Evolutionary conservation across 2,888 invertebrate genomes (phyloP).

Genomic region (Halocaridina rubra): DNA sequence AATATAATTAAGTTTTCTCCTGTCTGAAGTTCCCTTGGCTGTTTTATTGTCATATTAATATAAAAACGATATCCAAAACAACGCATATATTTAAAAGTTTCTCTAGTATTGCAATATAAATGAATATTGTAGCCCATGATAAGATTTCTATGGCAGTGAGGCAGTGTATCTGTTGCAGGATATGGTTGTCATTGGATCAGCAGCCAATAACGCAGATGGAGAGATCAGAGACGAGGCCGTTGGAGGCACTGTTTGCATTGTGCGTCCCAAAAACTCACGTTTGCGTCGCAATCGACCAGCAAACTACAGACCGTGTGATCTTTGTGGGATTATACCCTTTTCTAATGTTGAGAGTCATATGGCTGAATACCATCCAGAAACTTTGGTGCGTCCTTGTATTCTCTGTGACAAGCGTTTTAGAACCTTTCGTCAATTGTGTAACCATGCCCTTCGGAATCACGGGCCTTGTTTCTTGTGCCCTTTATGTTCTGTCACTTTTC

Average conservation of each 20-base stretch:
- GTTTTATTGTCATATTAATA: too few relatives aligned
- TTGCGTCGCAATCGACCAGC: constrained; percentile 35
- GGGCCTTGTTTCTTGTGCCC: constrained; percentile 36
- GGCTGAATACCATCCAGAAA: constrained; percentile 43
- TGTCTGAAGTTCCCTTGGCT: too few relatives aligned
- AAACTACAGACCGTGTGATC: constrained; percentile 44
- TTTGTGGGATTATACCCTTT: constrained; percentile 44
- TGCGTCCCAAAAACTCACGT: constrained; percentile 10
- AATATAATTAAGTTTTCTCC: too few relatives aligned
- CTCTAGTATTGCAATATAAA: too few relatives aligned
- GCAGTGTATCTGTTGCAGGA: constrained; percentile 50
- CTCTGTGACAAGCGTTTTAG: constrained; percentile 43
- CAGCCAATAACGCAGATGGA: constrained; percentile 22
- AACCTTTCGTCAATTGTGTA: constrained; percentile 44
- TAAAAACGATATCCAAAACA: too few relatives aligned
- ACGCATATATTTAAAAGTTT: too few relatives aligned
- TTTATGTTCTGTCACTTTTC: constrained; percentile 12
- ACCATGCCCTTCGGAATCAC: constrained; percentile 32
- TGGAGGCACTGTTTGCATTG: constrained; percentile 19
- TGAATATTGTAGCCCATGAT: too few relatives aligned
- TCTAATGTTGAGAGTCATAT: constrained; percentile 25
- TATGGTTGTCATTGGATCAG: constrained; percentile 44
- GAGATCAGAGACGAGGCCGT: constrained; percentile 9
- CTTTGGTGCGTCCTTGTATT: constrained; percentile 19
- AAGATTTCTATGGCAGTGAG: constrained; percentile 40